Evolutionary conservation across 2,113 vertebrate species (phyloP).

Genomic region (Trachemys scripta): DNA sequence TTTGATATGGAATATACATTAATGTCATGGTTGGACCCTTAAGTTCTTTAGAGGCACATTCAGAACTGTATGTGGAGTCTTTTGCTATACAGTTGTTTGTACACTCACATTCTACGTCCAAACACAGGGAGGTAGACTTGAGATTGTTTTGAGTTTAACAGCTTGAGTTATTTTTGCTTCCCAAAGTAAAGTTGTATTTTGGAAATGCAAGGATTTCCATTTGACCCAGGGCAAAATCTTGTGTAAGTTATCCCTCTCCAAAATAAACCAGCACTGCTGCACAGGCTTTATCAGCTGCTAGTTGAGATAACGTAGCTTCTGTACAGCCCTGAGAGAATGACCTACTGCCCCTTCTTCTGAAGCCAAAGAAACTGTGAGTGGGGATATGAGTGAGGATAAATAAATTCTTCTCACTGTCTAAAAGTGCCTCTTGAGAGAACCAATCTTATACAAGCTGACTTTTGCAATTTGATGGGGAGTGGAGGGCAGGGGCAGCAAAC

Average conservation of each 20-base stretch:
- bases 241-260: neutral
- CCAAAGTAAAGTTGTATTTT: neutral
- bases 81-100: neutral
- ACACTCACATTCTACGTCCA: fast-evolving
- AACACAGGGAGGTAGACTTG: neutral
- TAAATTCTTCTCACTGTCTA: neutral
- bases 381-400: neutral
- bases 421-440: neutral
- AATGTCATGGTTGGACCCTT: neutral
- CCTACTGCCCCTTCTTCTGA: neutral
- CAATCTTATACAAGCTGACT: neutral
- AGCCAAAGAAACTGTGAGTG: neutral
- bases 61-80: neutral
- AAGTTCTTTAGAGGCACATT: neutral
- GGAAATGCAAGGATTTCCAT: fast-evolving
- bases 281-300: neutral
- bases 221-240: neutral
- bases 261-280: neutral
- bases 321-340: neutral
- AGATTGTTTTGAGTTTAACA: neutral
- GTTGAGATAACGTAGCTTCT: neutral
- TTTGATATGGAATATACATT: neutral
- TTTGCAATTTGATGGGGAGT: neutral
- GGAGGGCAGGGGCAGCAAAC: neutral
- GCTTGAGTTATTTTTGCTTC: neutral